Percentiles rank a stretch among this genome's conserved stretches.
Evolutionary conservation across 2,888 invertebrate genomes (phyloP).

Genomic region (Apocheima hispidaria): DNA sequence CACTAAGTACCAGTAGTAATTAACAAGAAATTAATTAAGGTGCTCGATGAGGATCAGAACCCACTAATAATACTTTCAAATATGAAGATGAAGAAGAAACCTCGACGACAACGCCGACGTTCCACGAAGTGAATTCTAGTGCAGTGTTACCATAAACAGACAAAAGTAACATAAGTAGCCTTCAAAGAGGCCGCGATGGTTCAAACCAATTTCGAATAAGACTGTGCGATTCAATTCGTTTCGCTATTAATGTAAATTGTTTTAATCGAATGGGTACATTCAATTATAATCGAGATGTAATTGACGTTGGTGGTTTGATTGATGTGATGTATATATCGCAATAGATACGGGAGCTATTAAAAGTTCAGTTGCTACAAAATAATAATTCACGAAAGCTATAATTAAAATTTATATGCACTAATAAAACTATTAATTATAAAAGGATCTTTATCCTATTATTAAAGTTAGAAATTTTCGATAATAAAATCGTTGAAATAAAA

Average conservation of each 20-base stretch:
- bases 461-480: neutral
- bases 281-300: slow-evolving; percentile 13
- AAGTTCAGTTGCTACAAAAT: neutral
- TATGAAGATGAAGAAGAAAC: too few species aligned
- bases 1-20: slow-evolving; percentile 31
- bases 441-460: neutral
- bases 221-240: slow-evolving; percentile 46
- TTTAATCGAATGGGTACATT: slow-evolving; percentile 29
- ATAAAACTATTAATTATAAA: neutral
- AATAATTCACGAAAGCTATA: neutral
- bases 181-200: slow-evolving; percentile 56
- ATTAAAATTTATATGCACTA: neutral
- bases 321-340: slow-evolving; percentile 24
- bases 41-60: slow-evolving; percentile 18
- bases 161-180: slow-evolving; percentile 44
- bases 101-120: too few species aligned
- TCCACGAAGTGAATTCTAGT: neutral
- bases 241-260: slow-evolving; percentile 43
- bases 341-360: slow-evolving; percentile 22
- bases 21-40: slow-evolving; percentile 29
- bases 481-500: neutral
- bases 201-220: slow-evolving; percentile 50
- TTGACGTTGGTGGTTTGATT: slow-evolving; percentile 19
- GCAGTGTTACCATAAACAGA: slow-evolving; percentile 1
- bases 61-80: neutral